Conservation (phyloP, 2,888 invertebrate species). For the Ceramica pisi region DNA sequence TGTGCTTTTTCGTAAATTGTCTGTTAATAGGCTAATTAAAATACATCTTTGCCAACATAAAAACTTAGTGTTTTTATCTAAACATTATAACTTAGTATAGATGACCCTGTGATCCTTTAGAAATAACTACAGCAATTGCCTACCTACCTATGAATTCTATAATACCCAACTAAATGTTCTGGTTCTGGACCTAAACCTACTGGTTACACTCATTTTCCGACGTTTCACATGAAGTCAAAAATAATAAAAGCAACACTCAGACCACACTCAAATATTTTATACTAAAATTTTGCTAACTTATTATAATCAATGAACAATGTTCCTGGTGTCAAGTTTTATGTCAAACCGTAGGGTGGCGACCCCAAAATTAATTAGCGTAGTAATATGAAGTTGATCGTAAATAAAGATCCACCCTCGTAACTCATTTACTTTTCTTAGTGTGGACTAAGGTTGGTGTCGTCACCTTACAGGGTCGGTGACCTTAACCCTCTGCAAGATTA, state of each 20-base stretch:
- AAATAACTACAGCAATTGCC: not conserved
- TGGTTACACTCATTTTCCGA: no score
- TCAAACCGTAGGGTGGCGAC: conserved; percentile 38
- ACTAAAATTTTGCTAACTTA: conserved; percentile 3
- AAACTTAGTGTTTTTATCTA: no score
- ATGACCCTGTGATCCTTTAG: not conserved
- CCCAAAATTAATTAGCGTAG: conserved; percentile 66
- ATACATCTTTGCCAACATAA: not conserved
- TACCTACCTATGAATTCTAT: not conserved
- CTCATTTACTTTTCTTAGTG: conserved; percentile 47
- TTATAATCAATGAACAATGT: conserved; percentile 38
- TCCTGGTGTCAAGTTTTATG: conserved; percentile 50
- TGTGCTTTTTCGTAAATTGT: not conserved
- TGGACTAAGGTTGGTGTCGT: conserved; percentile 31
- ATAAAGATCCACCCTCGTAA: conserved; percentile 57
- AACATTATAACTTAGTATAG: not conserved
- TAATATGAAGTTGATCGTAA: conserved; percentile 66
- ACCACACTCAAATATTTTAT: no score
- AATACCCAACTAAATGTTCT: not conserved
- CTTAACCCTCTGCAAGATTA: conserved; percentile 23
- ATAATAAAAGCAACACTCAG: no score
- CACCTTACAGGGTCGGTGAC: conserved; percentile 40
- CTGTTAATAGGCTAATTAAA: no score
- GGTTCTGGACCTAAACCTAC: no score
- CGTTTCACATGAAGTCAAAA: no score